Evolutionary conservation across 2,113 vertebrate species (phyloP).

Genomic region (Ariopsis seemanni): DNA sequence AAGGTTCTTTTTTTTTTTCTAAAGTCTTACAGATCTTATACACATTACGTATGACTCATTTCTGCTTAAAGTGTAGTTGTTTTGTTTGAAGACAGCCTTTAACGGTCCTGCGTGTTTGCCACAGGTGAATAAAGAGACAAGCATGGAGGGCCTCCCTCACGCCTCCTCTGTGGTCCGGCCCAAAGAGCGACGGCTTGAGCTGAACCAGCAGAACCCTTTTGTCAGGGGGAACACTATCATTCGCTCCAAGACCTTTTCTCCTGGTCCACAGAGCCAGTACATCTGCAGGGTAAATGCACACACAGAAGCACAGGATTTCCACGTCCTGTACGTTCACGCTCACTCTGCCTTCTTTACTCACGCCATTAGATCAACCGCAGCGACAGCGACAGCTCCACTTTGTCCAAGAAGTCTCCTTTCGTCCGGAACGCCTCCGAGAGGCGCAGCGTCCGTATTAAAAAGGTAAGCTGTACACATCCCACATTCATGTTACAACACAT

Average conservation of each 20-base stretch:
- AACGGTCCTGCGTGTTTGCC: neutral
- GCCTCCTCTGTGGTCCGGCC: constrained; percentile 84
- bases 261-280: constrained; percentile 95
- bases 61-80: neutral
- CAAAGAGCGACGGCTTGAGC: constrained; percentile 82
- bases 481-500: neutral
- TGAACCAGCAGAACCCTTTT: constrained; percentile 81
- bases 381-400: constrained; percentile 95
- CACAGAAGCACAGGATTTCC: neutral
- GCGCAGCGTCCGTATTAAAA: constrained; percentile 91
- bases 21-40: neutral
- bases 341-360: neutral
- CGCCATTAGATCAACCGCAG: constrained; percentile 88
- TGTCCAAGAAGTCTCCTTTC: constrained; percentile 93
- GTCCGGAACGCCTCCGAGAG: constrained; percentile 91
- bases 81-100: neutral
- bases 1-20: constrained; percentile 58
- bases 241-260: constrained; percentile 97
- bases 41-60: neutral
- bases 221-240: constrained; percentile 93
- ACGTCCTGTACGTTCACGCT: neutral
- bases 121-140: constrained; percentile 85
- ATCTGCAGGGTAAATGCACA: constrained; percentile 87
- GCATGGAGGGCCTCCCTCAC: constrained; percentile 74
- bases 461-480: constrained; percentile 71